Percentiles rank a stretch among this genome's conserved stretches.
Conservation (phyloP, 2,113 vertebrate species). For the Rhizomys pruinosus region DNA sequence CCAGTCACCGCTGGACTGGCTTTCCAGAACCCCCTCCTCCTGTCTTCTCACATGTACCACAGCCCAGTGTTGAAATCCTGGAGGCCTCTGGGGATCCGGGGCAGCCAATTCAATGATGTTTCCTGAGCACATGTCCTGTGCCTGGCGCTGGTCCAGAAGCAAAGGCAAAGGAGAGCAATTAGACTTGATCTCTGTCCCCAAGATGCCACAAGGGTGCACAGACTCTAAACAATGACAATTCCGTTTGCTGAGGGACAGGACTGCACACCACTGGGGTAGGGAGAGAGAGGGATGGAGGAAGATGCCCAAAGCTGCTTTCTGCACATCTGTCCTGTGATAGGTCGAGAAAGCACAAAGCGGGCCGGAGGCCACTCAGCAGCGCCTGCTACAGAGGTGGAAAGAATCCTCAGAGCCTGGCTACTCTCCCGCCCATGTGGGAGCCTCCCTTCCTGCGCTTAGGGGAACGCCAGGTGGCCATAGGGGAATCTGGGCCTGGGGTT, state of each 20-base stretch:
- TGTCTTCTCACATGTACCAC: background rate
- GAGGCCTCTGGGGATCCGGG: background rate
- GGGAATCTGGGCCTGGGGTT: background rate
- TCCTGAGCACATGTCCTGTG: slow-evolving; percentile 35
- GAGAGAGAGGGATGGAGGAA: background rate
- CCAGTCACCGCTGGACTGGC: background rate
- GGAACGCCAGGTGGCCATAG: background rate
- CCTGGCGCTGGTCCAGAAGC: slow-evolving; percentile 19
- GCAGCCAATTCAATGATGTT: background rate
- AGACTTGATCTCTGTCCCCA: slow-evolving; percentile 3
- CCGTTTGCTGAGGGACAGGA: background rate
- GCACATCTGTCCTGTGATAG: background rate
- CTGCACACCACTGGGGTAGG: background rate
- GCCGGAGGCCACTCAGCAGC: background rate
- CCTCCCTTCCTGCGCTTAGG: background rate
- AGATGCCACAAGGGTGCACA: background rate
- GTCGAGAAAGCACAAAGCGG: background rate
- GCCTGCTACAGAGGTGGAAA: background rate
- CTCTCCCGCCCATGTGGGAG: too few species aligned
- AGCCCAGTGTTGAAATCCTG: slow-evolving; percentile 10
- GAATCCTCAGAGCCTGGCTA: background rate
- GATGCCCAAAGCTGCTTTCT: background rate
- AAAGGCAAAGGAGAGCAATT: slow-evolving; percentile 11
- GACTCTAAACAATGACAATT: background rate
- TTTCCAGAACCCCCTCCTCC: background rate